A percentile compares a stretch with the other conserved stretches of the same genome.
These are phyloP conservation scores for Indri indri DNA, from an alignment of 2,113 vertebrate genomes.

Conservation along the genomic window DNA sequence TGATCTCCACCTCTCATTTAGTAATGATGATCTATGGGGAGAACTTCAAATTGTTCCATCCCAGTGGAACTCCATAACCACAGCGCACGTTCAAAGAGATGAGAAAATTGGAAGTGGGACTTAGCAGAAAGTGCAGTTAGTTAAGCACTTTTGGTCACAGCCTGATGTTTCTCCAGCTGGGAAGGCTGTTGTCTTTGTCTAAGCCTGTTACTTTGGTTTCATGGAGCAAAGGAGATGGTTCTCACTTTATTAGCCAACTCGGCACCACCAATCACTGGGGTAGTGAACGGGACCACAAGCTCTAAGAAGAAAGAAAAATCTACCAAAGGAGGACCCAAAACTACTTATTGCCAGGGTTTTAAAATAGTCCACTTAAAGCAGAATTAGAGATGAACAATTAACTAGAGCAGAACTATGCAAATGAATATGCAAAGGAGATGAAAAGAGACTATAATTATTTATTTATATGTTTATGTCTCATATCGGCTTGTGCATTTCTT, in stretches of 20 bases:
- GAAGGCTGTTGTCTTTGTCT: background rate
- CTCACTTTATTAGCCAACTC: background rate
- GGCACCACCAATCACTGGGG: background rate
- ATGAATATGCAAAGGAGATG: slow-evolving; percentile 32
- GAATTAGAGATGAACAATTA: slow-evolving; percentile 18
- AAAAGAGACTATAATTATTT: slow-evolving; percentile 28
- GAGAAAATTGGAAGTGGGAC: background rate
- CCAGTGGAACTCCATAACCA: background rate
- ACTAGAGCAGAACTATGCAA: background rate
- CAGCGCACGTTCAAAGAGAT: background rate
- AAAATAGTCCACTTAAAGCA: background rate
- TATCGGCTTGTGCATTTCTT: background rate
- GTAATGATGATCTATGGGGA: background rate
- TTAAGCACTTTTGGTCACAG: background rate
- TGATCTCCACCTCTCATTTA: background rate
- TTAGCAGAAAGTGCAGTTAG: background rate
- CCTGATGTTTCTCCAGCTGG: background rate
- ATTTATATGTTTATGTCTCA: slow-evolving; percentile 41
- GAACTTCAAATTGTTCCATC: background rate
- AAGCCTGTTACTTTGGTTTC: background rate
- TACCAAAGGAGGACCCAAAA: background rate
- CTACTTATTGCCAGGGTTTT: background rate
- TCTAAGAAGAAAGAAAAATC: slow-evolving; percentile 9
- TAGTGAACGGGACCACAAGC: background rate
- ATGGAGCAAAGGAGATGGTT: background rate